A percentile compares a stretch with the other conserved stretches of the same genome.
Evolutionary conservation across 2,797 vertebrate genomes (phyloP).

Genomic region (Myotis planiceps): DNA sequence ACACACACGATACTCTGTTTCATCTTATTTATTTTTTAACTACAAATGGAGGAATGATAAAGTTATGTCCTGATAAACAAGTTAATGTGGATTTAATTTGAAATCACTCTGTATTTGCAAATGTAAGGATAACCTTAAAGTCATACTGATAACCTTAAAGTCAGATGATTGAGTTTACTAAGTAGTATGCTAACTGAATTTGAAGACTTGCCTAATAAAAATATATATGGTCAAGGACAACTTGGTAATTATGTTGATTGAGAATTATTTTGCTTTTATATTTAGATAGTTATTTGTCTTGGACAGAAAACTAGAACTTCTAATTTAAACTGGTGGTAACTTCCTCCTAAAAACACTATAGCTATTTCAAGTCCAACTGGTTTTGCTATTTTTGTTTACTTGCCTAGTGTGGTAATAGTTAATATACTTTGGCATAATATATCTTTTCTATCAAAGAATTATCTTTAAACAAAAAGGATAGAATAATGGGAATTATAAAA

Average conservation of each 20-base stretch:
- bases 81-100: slow-evolving; percentile 39
- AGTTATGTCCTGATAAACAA: not conserved
- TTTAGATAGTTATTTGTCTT: slow-evolving; percentile 22
- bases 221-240: slow-evolving; percentile 20
- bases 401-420: not conserved
- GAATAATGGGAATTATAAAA: not conserved
- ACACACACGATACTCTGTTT: not conserved
- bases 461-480: not conserved
- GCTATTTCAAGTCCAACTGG: slow-evolving; percentile 39
- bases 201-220: slow-evolving; percentile 55
- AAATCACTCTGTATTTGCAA: slow-evolving; percentile 37
- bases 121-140: not conserved
- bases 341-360: not conserved
- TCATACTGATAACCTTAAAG: slow-evolving; percentile 46
- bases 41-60: not conserved
- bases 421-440: not conserved
- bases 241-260: not conserved
- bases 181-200: slow-evolving; percentile 3
- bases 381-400: slow-evolving; percentile 42
- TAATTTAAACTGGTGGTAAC: slow-evolving; percentile 1
- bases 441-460: not conserved
- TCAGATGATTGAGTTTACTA: slow-evolving; percentile 39
- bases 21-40: not conserved
- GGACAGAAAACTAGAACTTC: slow-evolving; percentile 29
- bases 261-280: not conserved